Evolutionary conservation across 2,797 vertebrate genomes (phyloP).

Genomic region (Crocodylus rhombifer): DNA sequence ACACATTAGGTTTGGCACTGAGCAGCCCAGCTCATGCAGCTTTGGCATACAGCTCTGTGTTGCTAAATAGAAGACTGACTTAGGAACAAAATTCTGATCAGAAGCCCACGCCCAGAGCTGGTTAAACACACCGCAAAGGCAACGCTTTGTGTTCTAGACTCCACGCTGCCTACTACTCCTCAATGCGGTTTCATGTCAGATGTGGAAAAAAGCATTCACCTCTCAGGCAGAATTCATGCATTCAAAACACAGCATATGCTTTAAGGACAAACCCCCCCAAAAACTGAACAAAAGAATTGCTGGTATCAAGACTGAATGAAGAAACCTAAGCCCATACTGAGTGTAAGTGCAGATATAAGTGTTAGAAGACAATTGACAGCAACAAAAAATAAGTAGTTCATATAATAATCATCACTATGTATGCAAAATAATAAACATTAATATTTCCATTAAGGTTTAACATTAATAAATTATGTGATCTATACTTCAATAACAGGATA

Average conservation of each 20-base stretch:
- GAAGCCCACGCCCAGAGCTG: neutral
- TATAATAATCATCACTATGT: slow-evolving; percentile 19
- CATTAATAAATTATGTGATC: rapidly evolving
- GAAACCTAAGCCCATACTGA: neutral
- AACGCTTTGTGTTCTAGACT: slow-evolving; percentile 1
- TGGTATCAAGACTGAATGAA: slow-evolving; percentile 25
- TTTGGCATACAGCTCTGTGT: slow-evolving; percentile 25
- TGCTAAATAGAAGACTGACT: neutral
- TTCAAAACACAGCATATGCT: slow-evolving; percentile 52
- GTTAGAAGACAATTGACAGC: slow-evolving; percentile 22
- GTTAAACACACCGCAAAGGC: slow-evolving; percentile 14
- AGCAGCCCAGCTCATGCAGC: neutral
- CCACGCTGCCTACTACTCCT: neutral
- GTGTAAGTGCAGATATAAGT: neutral
- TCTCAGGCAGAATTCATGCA: slow-evolving; percentile 37
- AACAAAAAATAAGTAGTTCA: slow-evolving; percentile 36
- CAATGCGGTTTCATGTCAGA: neutral
- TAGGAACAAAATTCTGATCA: slow-evolving; percentile 30
- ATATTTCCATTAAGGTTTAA: neutral
- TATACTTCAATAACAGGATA: slow-evolving; percentile 9
- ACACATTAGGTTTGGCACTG: neutral
- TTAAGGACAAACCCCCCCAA: slow-evolving; percentile 3
- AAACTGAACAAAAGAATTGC: neutral
- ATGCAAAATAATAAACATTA: slow-evolving; percentile 9
- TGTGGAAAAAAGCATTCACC: slow-evolving; percentile 20